A percentile compares a stretch with the other conserved stretches of the same genome.
These are phyloP conservation scores for Ictalurus punctatus DNA, from an alignment of 2,113 vertebrate genomes.

Conservation along the genomic window DNA sequence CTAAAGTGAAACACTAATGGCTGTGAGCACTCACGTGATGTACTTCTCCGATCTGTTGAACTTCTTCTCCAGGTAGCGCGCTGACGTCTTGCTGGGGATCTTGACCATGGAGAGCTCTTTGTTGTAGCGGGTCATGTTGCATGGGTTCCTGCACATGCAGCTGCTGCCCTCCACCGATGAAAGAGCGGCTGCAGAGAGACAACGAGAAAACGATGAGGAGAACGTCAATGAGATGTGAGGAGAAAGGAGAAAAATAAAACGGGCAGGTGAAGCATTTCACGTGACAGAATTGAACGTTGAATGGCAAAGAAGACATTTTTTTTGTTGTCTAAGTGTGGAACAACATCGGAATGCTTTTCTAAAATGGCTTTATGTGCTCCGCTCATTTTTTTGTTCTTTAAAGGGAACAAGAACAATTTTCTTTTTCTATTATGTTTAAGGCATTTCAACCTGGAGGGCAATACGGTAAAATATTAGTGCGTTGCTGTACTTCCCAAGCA, in stretches of 20 bases:
- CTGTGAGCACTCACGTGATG: conserved; percentile 83
- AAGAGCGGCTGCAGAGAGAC: conserved; percentile 78
- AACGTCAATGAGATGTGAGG: neutral
- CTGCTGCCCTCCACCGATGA: conserved; percentile 88
- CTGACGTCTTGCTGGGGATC: conserved; percentile 97
- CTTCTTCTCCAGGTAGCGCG: conserved; percentile 97
- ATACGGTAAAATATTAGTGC: neutral
- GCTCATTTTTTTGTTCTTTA: neutral
- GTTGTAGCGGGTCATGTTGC: conserved; percentile 97
- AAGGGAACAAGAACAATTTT: neutral
- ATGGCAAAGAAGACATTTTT: neutral
- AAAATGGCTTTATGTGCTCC: neutral
- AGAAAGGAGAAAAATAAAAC: neutral
- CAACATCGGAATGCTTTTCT: neutral
- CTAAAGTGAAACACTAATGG: neutral
- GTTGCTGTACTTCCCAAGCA: neutral
- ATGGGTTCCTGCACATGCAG: conserved; percentile 93
- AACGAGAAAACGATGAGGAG: neutral
- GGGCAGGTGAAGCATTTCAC: neutral
- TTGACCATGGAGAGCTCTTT: conserved; percentile 99
- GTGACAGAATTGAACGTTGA: neutral
- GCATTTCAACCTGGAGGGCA: neutral
- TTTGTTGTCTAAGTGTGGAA: too few relatives aligned
- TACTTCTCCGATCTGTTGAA: conserved; percentile 98
- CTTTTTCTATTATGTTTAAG: neutral